phyloP scores from a whole-genome alignment of 2,888 invertebrate species.

The Blastobasis adustella region DNA sequence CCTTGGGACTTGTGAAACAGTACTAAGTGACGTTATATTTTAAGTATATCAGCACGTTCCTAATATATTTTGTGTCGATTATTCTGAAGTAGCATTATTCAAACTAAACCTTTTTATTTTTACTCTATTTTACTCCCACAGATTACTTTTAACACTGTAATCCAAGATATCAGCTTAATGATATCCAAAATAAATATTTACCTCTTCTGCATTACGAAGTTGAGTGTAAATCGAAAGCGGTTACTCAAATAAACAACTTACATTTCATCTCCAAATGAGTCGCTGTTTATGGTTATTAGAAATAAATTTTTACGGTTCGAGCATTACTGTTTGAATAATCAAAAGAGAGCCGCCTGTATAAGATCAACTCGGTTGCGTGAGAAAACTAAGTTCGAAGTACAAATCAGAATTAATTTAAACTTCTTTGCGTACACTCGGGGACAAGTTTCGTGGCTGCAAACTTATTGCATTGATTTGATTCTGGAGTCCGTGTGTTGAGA shows the following conservation, averaged over 20 bases:
- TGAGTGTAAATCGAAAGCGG: constrained; percentile 23
- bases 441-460: constrained; percentile 7
- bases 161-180: no score
- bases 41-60: no score
- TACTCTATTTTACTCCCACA: no score
- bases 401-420: constrained; percentile 51
- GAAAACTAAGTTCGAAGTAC: constrained; percentile 38
- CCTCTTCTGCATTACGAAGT: not conserved
- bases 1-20: no score
- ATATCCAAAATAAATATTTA: no score
- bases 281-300: constrained; percentile 24
- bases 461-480: no score
- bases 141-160: no score
- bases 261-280: constrained; percentile 21
- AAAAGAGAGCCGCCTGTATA: constrained; percentile 24
- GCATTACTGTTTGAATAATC: constrained; percentile 23
- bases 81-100: no score
- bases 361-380: constrained; percentile 42
- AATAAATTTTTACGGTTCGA: constrained; percentile 27
- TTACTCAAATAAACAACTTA: constrained; percentile 26
- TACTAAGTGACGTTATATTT: no score
- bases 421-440: constrained; percentile 27
- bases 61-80: no score
- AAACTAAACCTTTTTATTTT: no score
- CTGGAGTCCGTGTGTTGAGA: no score